Base-by-base conservation (phyloP, 2,888 invertebrate species). In the Antheraea assamensis region DNA sequence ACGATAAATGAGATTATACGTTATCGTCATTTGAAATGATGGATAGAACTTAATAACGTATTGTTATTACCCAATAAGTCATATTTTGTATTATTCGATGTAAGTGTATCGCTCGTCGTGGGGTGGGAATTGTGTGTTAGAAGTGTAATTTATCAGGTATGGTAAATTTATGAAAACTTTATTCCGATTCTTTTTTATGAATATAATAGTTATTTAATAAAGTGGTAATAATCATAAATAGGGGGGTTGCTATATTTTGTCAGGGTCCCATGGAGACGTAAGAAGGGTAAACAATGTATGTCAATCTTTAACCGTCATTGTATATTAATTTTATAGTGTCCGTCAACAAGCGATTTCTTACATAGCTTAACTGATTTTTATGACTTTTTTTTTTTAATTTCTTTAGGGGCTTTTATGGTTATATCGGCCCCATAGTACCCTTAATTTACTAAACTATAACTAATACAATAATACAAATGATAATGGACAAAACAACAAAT, bases 21-120 rank as follows among this genome's bases (percentile, higher is more conserved):
- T 73, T 73, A 73, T 73, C 73, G 47, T 27, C 35, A 64, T 68
- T n/a, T 30, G n/a, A 42, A 35, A 35, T 73, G 55, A 73, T 68
- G 35, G 73, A 73, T 72, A n/a, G 30, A 21, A 47, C 42, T 52
- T 8, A 42, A 58, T 58, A 70, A 15, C 21, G 47, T 42, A 42
- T 42, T 24, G n/a, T n/a, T n/a, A 70, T 42, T 73, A 70, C 58
- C 1, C 31, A 55, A 68, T 66, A 30, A 70, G 30, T 70, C 17
- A 31, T 55, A 24, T 58, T 58, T 21, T 21, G 52, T 72, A 19
- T 31, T 68, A 68, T 68, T 68, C 35, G n/a, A 31, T 35, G 7
- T 31, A 15, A 0, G 31, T n/a, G n/a, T 13, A 5, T 21, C 17
- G 27, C 2, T 21, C 61, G 61, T 5, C 17, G 61, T 13, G 15